A percentile compares a stretch with the other conserved stretches of the same genome.
Evolutionary conservation across 2,113 vertebrate species (phyloP).

Genomic region (Apeltes quadracus): DNA sequence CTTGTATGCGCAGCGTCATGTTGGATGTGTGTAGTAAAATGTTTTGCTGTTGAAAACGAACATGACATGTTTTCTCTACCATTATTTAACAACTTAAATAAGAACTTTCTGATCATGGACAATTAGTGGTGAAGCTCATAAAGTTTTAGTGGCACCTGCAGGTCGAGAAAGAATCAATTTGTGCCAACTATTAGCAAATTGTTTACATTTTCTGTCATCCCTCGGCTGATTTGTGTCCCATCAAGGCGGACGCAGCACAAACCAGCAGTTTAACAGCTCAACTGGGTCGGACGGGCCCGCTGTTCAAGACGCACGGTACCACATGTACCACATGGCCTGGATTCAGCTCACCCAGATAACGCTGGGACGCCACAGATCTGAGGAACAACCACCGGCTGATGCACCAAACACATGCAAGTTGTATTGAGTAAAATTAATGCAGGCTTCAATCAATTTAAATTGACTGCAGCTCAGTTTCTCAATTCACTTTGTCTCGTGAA

Average conservation of each 20-base stretch:
- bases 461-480: too few species aligned
- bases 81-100: too few species aligned
- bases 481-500: too few species aligned
- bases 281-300: neutral
- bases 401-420: neutral
- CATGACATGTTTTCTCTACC: neutral
- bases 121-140: too few species aligned
- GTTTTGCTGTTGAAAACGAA: neutral
- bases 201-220: neutral
- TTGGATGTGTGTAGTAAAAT: neutral
- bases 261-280: slow-evolving; percentile 1
- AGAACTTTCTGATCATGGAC: too few species aligned
- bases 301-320: slow-evolving; percentile 16
- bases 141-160: too few species aligned
- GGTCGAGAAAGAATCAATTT: too few species aligned
- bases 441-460: neutral
- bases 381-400: neutral
- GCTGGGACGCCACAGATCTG: neutral
- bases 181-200: too few species aligned
- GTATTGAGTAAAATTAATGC: neutral
- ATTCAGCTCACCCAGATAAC: slow-evolving; percentile 31
- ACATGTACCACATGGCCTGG: slow-evolving; percentile 18
- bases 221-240: neutral
- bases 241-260: neutral
- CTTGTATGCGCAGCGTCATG: neutral